phyloP scores from a whole-genome alignment of 2,888 invertebrate genomes.

The Eupithecia vulgata region DNA sequence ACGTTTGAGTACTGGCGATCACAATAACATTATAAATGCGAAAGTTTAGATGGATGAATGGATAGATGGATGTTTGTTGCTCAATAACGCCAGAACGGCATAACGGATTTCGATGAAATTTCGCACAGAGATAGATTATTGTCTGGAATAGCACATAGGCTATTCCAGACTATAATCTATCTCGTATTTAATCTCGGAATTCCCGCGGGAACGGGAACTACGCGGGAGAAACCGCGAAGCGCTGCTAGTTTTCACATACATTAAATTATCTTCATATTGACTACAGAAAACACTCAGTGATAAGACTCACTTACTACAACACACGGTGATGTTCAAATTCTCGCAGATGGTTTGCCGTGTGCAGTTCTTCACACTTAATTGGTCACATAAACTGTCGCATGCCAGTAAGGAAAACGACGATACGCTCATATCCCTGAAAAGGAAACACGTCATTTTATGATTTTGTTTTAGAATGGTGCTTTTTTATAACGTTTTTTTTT shows the following conservation, averaged over 20 bases:
- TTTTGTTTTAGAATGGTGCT: slow-evolving; percentile 2
- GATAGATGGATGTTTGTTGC: no score
- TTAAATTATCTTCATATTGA: not conserved
- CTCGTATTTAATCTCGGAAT: no score
- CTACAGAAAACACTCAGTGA: slow-evolving; percentile 52
- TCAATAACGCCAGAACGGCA: no score
- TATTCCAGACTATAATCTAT: no score
- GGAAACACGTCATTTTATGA: not conserved
- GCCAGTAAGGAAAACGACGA: slow-evolving; percentile 69
- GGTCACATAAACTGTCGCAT: slow-evolving; percentile 70
- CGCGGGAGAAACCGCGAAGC: no score
- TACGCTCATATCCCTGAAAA: slow-evolving; percentile 72
- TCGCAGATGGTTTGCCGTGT: slow-evolving; percentile 69
- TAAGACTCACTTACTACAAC: slow-evolving; percentile 80
- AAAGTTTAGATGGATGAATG: no score
- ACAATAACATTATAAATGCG: no score
- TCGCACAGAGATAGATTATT: no score
- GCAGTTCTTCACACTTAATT: slow-evolving; percentile 66
- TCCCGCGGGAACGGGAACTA: no score
- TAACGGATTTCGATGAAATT: no score
- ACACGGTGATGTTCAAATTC: slow-evolving; percentile 68
- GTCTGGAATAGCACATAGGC: no score
- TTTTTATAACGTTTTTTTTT: not conserved
- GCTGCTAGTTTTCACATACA: not conserved
- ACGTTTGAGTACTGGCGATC: no score